Conservation (phyloP, 1,140 invertebrate species). For the Macrocentrus cingulum region DNA sequence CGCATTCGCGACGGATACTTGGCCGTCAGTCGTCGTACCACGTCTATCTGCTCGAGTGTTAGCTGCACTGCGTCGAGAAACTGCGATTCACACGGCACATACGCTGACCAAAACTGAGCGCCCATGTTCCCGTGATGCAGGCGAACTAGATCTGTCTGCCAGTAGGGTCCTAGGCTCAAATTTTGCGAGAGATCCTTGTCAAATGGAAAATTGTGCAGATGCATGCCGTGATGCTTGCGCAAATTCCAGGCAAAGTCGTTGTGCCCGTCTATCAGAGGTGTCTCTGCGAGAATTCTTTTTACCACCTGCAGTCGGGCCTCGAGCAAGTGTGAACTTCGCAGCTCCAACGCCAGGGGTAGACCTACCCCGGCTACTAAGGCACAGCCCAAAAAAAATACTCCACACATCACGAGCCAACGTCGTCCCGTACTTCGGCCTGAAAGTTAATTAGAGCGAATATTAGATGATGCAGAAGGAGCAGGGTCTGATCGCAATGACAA, state of each 20-base stretch:
- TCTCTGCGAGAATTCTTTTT: constrained; percentile 60
- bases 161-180: constrained; percentile 47
- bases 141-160: constrained; percentile 63
- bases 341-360: constrained; percentile 61
- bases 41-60: constrained; percentile 80
- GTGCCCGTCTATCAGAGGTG: constrained; percentile 65
- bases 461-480: not conserved
- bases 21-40: constrained; percentile 72
- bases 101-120: constrained; percentile 87
- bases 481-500: constrained; percentile 3
- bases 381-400: constrained; percentile 52
- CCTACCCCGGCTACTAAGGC: constrained; percentile 56
- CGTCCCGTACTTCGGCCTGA: constrained; percentile 37
- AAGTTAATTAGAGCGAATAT: constrained; percentile 18
- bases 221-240: constrained; percentile 70
- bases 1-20: constrained; percentile 60
- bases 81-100: constrained; percentile 82
- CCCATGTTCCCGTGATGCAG: constrained; percentile 61
- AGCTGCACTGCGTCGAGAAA: constrained; percentile 78
- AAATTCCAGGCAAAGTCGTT: constrained; percentile 87
- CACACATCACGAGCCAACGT: constrained; percentile 50
- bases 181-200: constrained; percentile 66
- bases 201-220: constrained; percentile 71
- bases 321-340: constrained; percentile 62
- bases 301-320: constrained; percentile 64